Percentiles rank a stretch among this genome's conserved stretches.
These are phyloP conservation scores for Phanerotoma sp. DNA, from an alignment of 2,888 invertebrate genomes.

Conservation along the genomic window DNA sequence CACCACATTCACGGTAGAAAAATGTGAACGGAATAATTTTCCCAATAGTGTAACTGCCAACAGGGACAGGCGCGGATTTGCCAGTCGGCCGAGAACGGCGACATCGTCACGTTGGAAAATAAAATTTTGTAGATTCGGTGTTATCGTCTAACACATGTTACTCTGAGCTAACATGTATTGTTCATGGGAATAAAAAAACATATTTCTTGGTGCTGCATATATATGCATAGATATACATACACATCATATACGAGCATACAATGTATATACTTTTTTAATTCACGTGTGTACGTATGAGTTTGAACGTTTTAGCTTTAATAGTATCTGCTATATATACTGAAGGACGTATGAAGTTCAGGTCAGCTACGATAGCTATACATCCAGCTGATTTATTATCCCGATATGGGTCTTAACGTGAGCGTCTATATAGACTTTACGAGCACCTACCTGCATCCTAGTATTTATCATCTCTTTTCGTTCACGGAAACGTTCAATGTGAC, in stretches of 20 bases:
- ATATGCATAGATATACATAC: too few relatives aligned
- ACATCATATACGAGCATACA: too few relatives aligned
- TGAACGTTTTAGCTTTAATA: not conserved
- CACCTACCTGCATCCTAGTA: slow-evolving; percentile 42
- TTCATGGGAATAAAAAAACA: not conserved
- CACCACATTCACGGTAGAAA: slow-evolving; percentile 4
- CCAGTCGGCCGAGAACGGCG: not conserved
- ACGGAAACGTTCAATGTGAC: slow-evolving; percentile 21
- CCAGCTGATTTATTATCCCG: slow-evolving; percentile 42
- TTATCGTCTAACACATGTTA: slow-evolving; percentile 16
- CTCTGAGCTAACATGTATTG: not conserved
- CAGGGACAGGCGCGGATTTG: slow-evolving; percentile 4
- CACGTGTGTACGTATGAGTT: slow-evolving; percentile 9
- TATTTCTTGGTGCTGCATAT: slow-evolving; percentile 5
- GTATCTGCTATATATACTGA: slow-evolving; percentile 2
- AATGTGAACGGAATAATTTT: slow-evolving; percentile 24
- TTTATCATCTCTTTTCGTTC: slow-evolving; percentile 31
- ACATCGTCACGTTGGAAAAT: slow-evolving; percentile 14
- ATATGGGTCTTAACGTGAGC: slow-evolving; percentile 31
- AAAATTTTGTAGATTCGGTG: slow-evolving; percentile 21
- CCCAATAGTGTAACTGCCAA: not conserved
- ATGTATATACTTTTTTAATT: slow-evolving; percentile 14
- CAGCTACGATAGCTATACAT: slow-evolving; percentile 24
- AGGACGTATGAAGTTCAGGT: slow-evolving; percentile 7
- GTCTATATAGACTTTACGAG: slow-evolving; percentile 34